Evolutionary conservation across 2,113 vertebrate genomes (phyloP).

Genomic region (Archilochus colubris): DNA sequence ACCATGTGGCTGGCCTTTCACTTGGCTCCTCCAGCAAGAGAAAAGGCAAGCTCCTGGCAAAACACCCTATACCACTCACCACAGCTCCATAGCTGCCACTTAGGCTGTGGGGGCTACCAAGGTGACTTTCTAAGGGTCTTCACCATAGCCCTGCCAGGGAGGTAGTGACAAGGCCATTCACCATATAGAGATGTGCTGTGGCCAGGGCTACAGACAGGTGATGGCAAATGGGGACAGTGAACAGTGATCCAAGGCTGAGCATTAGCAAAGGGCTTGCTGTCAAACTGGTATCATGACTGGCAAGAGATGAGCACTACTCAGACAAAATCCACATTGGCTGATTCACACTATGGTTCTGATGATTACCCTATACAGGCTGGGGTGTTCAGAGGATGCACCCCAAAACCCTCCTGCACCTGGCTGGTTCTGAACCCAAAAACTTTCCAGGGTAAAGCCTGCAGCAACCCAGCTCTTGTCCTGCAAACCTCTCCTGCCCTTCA

Average conservation of each 20-base stretch:
- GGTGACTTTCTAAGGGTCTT: not conserved
- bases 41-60: not conserved
- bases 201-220: not conserved
- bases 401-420: not conserved
- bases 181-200: not conserved
- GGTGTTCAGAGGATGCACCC: not conserved
- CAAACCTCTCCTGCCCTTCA: not conserved
- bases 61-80: not conserved
- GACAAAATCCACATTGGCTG: not conserved
- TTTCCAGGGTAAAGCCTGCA: not conserved
- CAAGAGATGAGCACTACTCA: not conserved
- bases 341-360: not conserved
- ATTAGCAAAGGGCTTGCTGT: not conserved
- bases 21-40: not conserved
- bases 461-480: not conserved
- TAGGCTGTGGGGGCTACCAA: rapidly evolving
- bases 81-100: not conserved
- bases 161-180: not conserved
- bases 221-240: not conserved
- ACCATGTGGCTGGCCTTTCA: not conserved
- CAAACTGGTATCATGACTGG: rapidly evolving
- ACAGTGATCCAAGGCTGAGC: not conserved
- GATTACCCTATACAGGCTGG: not conserved
- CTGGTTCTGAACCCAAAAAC: not conserved
- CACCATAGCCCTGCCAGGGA: not conserved